A percentile compares a stretch with the other conserved stretches of the same genome.
Conservation (phyloP, 2,888 invertebrate genomes). For the Allophyes oxyacanthae region DNA sequence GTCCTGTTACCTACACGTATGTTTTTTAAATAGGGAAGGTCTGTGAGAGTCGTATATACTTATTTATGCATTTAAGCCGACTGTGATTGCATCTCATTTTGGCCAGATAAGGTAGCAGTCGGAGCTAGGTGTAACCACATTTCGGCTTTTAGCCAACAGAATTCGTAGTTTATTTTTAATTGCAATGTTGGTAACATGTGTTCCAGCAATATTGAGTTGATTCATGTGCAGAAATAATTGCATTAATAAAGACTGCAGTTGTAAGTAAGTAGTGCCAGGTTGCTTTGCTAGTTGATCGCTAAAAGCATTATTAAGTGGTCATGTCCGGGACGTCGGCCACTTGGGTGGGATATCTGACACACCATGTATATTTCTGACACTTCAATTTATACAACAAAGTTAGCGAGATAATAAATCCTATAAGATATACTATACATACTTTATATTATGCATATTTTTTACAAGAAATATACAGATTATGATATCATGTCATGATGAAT, state of each 20-base stretch:
- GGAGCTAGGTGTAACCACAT: not conserved
- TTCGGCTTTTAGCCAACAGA: too few species aligned
- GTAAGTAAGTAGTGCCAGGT: constrained; percentile 26
- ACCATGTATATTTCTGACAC: constrained; percentile 7
- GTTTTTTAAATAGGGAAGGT: constrained; percentile 24
- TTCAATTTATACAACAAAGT: too few species aligned
- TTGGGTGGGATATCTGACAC: constrained; percentile 45
- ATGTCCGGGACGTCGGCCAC: constrained; percentile 41
- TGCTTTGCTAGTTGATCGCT: constrained; percentile 34
- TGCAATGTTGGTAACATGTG: not conserved
- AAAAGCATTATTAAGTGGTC: constrained; percentile 51
- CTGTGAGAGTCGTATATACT: constrained; percentile 9
- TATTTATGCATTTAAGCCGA: constrained; percentile 22
- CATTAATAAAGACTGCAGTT: constrained; percentile 28
- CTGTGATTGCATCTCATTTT: not conserved
- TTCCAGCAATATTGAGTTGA: constrained; percentile 10
- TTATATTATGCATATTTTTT: not conserved
- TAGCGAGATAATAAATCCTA: too few species aligned
- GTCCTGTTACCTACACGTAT: constrained; percentile 25
- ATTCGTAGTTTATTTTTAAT: constrained; percentile 5
- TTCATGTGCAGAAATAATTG: constrained; percentile 29
- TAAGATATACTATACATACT: too few species aligned
- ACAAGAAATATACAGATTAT: constrained; percentile 2
- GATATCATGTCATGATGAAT: constrained; percentile 16
- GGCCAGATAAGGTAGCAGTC: not conserved